Evolutionary conservation across 2,888 invertebrate species (phyloP), one percentile per base, ranked within the genome.

Genomic region (Tinea semifulvella): DNA sequence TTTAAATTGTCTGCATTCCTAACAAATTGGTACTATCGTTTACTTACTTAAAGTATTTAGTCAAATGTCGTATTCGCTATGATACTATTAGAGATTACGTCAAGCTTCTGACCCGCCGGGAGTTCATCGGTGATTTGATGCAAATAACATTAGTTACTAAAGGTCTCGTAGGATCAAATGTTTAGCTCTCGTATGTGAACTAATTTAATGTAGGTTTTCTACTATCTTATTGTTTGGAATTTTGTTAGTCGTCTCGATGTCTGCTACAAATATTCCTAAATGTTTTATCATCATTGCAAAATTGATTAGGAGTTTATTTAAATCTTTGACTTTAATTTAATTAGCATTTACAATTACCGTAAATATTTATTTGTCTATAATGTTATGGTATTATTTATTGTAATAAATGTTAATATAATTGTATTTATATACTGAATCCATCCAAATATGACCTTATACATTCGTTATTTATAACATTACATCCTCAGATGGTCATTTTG

Each of bases 401-500:
- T 44, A 16, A 19, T 44, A 36, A 25, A 36, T 25, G 28, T 45
- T 40, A 45, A 26, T 16, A 13, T 45, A 45, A 39, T 45, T 14
- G 31, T 42, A 22, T 35, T 31, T 18, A 35, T 31, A 45, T 42
- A 35, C 45, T 28, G 40, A 35, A 45, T 28, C n/a, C 16, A 25
- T 31, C 7, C 31, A 31, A 11, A 31, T 14, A 36, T 35, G 11
- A 17, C n/a, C 44, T 16, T 44, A 38, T 39, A 39, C 43, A 42
- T 19, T 25, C 28, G 44, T 43, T 48, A 47, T 48, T 46, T 48
- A 47, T 39, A 43, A 22, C 25, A 36, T 48, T 46, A 42, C 35
- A 28, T 25, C 13, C 26, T 25, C 17, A 36, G 11, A 31, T 31
- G 31, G 31, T 31, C 14, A 19, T 7, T 38, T 38, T 19, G 38